phyloP scores from a whole-genome alignment of 2,113 vertebrate genomes.

The Odontophorus gujanensis region DNA sequence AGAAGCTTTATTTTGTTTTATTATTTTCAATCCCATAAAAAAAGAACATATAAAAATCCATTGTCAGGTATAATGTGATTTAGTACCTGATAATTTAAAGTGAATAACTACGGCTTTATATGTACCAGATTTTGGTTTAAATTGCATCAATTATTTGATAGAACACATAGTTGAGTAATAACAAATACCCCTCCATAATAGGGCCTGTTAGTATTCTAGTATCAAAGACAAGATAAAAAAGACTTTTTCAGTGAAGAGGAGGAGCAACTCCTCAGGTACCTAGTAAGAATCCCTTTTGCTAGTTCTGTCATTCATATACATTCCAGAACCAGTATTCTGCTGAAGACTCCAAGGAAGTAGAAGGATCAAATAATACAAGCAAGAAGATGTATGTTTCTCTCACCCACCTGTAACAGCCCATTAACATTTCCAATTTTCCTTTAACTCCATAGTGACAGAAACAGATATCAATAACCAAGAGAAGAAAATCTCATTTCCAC shows the following conservation, averaged over 20 bases:
- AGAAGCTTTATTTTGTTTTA: neutral
- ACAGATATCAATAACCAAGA: slow-evolving; percentile 8
- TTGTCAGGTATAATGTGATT: neutral
- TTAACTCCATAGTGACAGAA: neutral
- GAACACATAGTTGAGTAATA: neutral
- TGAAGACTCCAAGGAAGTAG: neutral
- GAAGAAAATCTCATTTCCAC: neutral
- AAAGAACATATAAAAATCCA: neutral
- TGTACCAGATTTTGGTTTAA: neutral
- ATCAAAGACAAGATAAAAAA: neutral
- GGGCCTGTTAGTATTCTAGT: neutral
- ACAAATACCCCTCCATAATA: neutral
- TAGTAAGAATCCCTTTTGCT: neutral
- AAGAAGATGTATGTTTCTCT: neutral
- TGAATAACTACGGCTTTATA: neutral
- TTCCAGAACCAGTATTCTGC: neutral
- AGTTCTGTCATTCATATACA: neutral
- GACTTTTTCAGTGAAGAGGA: neutral
- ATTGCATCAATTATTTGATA: neutral
- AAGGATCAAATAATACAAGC: neutral
- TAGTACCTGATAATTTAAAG: neutral
- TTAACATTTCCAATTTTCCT: neutral
- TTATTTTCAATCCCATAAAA: too few species aligned
- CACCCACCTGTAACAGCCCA: neutral
- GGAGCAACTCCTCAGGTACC: neutral